phyloP scores from a whole-genome alignment of 1,140 invertebrate genomes.

The Diploscapter pachys region DNA sequence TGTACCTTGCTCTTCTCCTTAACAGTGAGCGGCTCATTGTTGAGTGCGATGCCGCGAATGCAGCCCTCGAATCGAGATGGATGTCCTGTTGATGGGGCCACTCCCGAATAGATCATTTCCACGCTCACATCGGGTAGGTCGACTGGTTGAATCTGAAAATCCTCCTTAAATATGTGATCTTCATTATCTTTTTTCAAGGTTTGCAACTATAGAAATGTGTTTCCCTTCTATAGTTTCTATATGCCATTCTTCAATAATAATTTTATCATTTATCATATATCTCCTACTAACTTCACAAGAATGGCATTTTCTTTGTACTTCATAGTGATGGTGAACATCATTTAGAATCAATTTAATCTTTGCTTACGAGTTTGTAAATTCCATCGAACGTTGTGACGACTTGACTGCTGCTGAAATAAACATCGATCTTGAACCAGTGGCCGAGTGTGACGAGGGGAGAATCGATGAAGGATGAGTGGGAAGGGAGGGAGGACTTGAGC shows the following conservation, averaged over 20 bases:
- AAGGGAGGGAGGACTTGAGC: constrained; percentile 12
- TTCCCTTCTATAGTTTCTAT: too few relatives aligned
- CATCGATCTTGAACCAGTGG: constrained; percentile 27
- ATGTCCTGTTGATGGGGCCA: constrained; percentile 29
- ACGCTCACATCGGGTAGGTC: constrained; percentile 16
- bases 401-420: constrained; percentile 24
- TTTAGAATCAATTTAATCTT: too few relatives aligned
- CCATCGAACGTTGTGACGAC: constrained; percentile 28
- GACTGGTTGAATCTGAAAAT: too few relatives aligned
- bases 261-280: too few relatives aligned
- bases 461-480: constrained; percentile 2
- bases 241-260: too few relatives aligned
- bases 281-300: too few relatives aligned
- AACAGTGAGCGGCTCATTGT: constrained; percentile 9
- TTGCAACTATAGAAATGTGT: too few relatives aligned
- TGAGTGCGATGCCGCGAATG: constrained; percentile 17
- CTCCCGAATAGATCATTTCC: constrained; percentile 26
- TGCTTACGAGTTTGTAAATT: constrained; percentile 3
- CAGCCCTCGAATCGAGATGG: constrained; percentile 36
- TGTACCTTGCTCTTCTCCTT: constrained; percentile 28
- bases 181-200: background rate
- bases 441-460: constrained; percentile 19
- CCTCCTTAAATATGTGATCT: too few relatives aligned
- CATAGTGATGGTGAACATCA: too few relatives aligned
- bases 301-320: too few relatives aligned